Base-by-base conservation (phyloP, 2,113 vertebrate species). In the Passer montanus region DNA sequence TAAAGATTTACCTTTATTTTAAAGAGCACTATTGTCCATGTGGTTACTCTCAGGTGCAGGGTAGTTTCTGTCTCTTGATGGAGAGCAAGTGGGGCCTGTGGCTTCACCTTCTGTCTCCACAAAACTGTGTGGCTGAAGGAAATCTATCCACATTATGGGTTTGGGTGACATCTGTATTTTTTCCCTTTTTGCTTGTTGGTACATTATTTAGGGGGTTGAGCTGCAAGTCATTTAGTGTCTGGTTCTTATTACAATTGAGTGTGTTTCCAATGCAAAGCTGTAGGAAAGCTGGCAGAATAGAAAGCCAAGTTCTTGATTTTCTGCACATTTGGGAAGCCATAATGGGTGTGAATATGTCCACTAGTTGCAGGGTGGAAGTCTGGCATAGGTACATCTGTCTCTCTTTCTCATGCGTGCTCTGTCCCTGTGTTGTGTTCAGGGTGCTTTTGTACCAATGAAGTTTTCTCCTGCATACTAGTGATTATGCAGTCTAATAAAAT, bases 121-220 rank as follows among this genome's bases (percentile, higher is more conserved):
- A 52, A 66, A 50, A 64, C 27, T 8, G 3, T 22, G n/a, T 33
- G 64, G 33, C 47, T 75, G 44, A 15, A 28, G 67, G 41, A 80
- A 49, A 37, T 35, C 50, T 35, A 0, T n/a, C 28, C 23, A 28
- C 0, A 0, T 41, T 49, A 50, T 13, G 11, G 68, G 1, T 55
- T 76, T 85, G 53, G 41, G 33, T 73, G 59, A 27, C 33, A 3
- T 3, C 4, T 2, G 4, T 56, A 15, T 72, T 94, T 84, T 74
- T 72, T 43, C 18, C 15, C 14, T 70, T 75, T 63, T 75, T 69
- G 22, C 43, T 62, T 69, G 23, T 50, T 49, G 27, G 24, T 60
- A 19, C 19, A 0, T 41, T 41, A 31, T 68, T 87, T 82, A 60
- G 74, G 68, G 49, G 24, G 17, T 53, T 87, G 24, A 78, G 52